phyloP scores from a whole-genome alignment of 2,113 vertebrate genomes.

The Lepus europaeus region DNA sequence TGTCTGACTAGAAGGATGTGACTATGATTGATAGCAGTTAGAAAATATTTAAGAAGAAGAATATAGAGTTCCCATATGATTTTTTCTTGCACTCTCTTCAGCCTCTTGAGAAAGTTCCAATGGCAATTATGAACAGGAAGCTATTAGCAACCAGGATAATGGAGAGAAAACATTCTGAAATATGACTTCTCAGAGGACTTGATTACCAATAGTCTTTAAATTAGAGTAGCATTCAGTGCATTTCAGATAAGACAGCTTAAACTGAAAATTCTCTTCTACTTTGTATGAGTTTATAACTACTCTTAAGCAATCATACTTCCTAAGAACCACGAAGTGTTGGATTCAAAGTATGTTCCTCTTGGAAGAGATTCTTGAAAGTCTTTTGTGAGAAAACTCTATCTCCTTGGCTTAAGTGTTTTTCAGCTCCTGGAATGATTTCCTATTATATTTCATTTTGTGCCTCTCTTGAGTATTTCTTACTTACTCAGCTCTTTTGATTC shows the following conservation, averaged over 20 bases:
- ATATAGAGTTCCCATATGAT: neutral
- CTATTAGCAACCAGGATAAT: constrained; percentile 57
- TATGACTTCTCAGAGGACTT: constrained; percentile 50
- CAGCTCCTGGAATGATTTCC: constrained; percentile 31
- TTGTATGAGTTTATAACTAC: constrained; percentile 16
- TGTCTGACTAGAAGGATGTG: neutral
- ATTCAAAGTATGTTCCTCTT: constrained; percentile 27
- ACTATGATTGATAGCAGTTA: constrained; percentile 23
- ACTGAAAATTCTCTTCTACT: constrained; percentile 39
- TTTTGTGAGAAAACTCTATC: neutral
- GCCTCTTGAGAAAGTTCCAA: constrained; percentile 63
- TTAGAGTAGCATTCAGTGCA: constrained; percentile 43
- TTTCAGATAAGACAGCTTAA: constrained; percentile 60
- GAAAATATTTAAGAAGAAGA: constrained; percentile 48
- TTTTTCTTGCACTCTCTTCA: constrained; percentile 19
- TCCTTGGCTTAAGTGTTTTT: constrained; percentile 57
- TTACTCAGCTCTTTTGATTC: constrained; percentile 50
- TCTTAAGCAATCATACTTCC: constrained; percentile 37
- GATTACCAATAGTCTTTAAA: constrained; percentile 51
- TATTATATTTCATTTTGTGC: constrained; percentile 61
- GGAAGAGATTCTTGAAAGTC: constrained; percentile 18
- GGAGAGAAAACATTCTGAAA: constrained; percentile 59
- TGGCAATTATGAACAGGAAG: constrained; percentile 56
- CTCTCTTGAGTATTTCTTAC: constrained; percentile 61
- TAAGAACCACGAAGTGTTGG: constrained; percentile 50